Evolutionary conservation across 2,888 invertebrate species (phyloP), one percentile per base, ranked within the genome.

Genomic region (Acrobasis repandana): DNA sequence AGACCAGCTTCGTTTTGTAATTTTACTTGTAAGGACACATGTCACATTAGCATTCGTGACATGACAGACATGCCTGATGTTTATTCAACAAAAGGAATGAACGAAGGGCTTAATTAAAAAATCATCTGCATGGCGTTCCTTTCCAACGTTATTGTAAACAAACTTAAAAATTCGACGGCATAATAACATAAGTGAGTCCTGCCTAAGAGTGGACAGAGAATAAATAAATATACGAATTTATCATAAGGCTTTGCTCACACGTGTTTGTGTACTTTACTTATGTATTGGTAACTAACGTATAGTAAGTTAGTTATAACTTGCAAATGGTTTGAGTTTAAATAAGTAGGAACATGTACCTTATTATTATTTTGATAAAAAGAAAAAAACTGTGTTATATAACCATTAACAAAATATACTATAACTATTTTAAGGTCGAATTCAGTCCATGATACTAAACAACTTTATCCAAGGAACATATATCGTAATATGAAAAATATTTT

Each of bases 31-130:
- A 54, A 50, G 38, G 54, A 54, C 54, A 54, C 54, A 54, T 38
- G 54, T 54, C 54, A 54, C 54, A 54, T 54, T 54, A 54, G 18
- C 54, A 54, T 54, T n/a, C 18, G 38, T n/a, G 20, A 54, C 38
- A 54, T 54, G 54, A 54, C 54, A 54, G 38, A 54, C 54, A 54
- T 28, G 54, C 14, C 54, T 43, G 54, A 54, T 54, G 54, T 54
- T 54, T 54, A 54, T 54, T 54, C 38, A 54, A 54, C 36, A 18
- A 34, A 20, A 54, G 10, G 54, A 54, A 54, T 54, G 43, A 54
- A 43, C 54, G 20, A 38, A 43, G 34, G 54, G 16, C 54, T 54
- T 54, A 54, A 54, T 54, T 54, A 54, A 54, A 54, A 54, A 54
- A 54, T 43, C 54, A 43, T 54, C 38, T 43, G 43, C 11, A 38